Base-by-base conservation (phyloP, 2,888 invertebrate species). In the Luperina nickerlii region DNA sequence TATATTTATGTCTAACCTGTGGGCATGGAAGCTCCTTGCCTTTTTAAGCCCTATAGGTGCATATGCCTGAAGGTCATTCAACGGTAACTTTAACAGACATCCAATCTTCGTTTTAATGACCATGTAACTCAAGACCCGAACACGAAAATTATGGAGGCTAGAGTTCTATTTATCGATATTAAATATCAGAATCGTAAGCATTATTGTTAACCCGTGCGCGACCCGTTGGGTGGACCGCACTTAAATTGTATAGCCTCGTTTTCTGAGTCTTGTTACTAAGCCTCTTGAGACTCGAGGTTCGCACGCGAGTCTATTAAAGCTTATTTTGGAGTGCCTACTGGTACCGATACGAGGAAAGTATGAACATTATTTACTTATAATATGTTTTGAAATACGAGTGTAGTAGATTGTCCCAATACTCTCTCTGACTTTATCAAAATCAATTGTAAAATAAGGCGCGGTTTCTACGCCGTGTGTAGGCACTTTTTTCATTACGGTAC, bases 161-260 rank as follows among this genome's bases (percentile, higher is more conserved):
- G 45, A 84, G 51, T 67, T n/a, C 5, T 69, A 77, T 73, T 74
- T 72, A 87, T 76, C 74, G 87, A 74, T 76, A 83, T 72, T 79
- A 83, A 89, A 88, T 82, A 85, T 83, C 74, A 67, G 74, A 87
- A 85, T 81, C 67, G 76, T 80, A 72, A 83, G 79, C 74, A 78
- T 87, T 85, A 85, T 87, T 89, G 85, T 83, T 83, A 80, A 79
- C 79, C 74, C 74, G 54, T 60, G 57, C 67, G 66, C 77, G 76
- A 85, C 74, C 38, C 76, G 82, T 81, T 79, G 77, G 81, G 73
- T 72, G 82, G 72, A 67, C 78, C 81, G 74, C 76, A 90, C 88
- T 90, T 89, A 85, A 88, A 87, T 78, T 85, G 83, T 89, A 87
- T 87, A 83, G 82, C 79, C 70, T 82, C 84, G 74, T 83, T 87